Conservation (phyloP, 2,888 invertebrate species). For the Dioctria linearis region DNA sequence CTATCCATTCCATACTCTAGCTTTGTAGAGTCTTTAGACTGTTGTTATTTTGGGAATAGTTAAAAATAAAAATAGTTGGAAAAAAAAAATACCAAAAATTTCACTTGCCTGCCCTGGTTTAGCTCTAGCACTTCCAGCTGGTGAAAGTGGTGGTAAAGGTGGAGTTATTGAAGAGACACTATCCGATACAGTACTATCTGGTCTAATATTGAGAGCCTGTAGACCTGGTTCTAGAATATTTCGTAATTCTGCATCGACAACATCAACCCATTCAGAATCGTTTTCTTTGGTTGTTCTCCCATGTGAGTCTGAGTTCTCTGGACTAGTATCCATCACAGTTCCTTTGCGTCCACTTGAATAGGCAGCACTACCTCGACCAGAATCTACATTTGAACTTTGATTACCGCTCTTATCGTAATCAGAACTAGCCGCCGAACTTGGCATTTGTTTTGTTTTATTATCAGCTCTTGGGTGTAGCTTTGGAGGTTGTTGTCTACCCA, state of each 20-base stretch:
- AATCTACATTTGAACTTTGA: conserved; percentile 85
- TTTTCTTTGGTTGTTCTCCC: conserved; percentile 70
- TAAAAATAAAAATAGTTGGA: conserved; percentile 8
- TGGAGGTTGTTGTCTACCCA: not conserved
- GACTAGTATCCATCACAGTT: conserved; percentile 73
- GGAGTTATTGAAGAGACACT: conserved; percentile 83
- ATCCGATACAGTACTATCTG: conserved; percentile 77
- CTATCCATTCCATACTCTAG: conserved; percentile 73
- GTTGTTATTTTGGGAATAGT: not conserved
- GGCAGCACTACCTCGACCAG: conserved; percentile 85
- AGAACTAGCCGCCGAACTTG: conserved; percentile 77
- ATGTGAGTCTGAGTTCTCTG: conserved; percentile 74
- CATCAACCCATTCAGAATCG: conserved; percentile 86
- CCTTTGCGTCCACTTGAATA: conserved; percentile 81
- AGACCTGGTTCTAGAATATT: conserved; percentile 84
- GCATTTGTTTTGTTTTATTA: conserved; percentile 66
- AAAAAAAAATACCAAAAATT: not conserved
- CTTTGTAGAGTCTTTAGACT: conserved; percentile 65
- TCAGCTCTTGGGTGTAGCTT: conserved; percentile 51
- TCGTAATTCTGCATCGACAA: conserved; percentile 84
- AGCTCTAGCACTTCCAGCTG: conserved; percentile 72
- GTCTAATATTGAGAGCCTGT: conserved; percentile 75
- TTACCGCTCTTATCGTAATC: conserved; percentile 84
- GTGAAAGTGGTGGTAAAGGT: conserved; percentile 83
- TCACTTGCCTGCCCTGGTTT: conserved; percentile 55